Percentiles rank a stretch among this genome's conserved stretches.
phyloP scores from a whole-genome alignment of 2,113 vertebrate species.

The Falco punctatus region DNA sequence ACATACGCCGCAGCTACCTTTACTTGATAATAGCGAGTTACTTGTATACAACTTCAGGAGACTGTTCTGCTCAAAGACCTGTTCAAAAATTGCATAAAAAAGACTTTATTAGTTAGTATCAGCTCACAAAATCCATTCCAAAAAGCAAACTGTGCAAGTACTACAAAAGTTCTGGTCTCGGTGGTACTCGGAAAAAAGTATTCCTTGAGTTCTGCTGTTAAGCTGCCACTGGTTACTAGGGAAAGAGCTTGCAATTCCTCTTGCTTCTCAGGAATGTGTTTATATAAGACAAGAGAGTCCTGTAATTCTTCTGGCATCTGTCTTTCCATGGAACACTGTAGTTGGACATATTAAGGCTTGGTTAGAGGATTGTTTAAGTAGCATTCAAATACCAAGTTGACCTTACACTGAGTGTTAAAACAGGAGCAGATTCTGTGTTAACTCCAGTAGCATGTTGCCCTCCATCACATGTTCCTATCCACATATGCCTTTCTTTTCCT shows the following conservation, averaged over 20 bases:
- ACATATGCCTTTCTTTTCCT: neutral
- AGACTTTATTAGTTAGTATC: neutral
- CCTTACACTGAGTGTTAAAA: neutral
- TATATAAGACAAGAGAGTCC: neutral
- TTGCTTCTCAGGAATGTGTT: conserved; percentile 3
- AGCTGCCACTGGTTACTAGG: neutral
- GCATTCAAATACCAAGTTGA: neutral
- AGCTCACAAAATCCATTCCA: neutral
- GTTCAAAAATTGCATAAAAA: neutral
- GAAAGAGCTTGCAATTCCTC: neutral
- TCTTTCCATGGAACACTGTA: neutral
- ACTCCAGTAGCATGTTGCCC: neutral
- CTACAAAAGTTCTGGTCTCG: neutral
- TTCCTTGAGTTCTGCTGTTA: neutral
- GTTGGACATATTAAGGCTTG: neutral
- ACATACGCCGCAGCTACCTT: neutral
- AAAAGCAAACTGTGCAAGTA: neutral
- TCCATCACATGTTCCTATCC: neutral
- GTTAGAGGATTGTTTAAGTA: neutral
- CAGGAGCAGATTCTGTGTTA: neutral
- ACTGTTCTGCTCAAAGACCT: neutral
- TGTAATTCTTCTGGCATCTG: neutral
- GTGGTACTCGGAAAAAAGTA: neutral
- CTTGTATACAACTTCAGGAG: neutral
- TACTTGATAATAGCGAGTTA: neutral